Conservation (phyloP, 1,140 invertebrate genomes). For the Sipha flava region DNA sequence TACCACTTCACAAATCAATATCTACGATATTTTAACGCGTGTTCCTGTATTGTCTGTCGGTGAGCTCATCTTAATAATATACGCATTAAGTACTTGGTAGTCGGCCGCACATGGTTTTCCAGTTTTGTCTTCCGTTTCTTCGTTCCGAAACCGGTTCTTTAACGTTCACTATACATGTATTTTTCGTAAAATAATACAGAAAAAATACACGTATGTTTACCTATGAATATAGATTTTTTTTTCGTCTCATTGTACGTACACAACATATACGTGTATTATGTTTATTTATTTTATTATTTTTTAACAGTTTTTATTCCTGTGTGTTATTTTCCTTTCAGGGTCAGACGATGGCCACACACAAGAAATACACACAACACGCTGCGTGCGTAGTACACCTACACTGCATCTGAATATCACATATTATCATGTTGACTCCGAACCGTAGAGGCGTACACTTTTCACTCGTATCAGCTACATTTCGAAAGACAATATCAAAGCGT, state of each 20-base stretch:
- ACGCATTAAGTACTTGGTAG: background rate
- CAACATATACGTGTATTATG: background rate
- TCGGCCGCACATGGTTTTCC: background rate
- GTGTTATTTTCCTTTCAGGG: background rate
- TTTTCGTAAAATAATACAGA: constrained; percentile 4
- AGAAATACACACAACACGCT: too few relatives aligned
- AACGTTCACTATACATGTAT: background rate
- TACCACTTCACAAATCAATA: background rate
- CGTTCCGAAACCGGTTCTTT: background rate
- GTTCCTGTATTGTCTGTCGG: background rate
- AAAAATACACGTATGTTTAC: background rate
- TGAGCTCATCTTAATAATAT: background rate
- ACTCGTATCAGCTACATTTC: too few relatives aligned
- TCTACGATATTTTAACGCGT: background rate
- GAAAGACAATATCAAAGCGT: too few relatives aligned
- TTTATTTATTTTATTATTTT: background rate
- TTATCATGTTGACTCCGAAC: too few relatives aligned
- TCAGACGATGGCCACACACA: background rate
- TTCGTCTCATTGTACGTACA: background rate
- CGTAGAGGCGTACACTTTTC: too few relatives aligned
- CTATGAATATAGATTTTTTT: background rate
- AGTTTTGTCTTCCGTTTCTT: constrained; percentile 12
- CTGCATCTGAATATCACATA: too few relatives aligned
- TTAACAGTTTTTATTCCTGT: background rate
- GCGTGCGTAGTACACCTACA: too few relatives aligned